phyloP scores from a whole-genome alignment of 2,888 invertebrate species.

The Nematopogon swammerdamellus region DNA sequence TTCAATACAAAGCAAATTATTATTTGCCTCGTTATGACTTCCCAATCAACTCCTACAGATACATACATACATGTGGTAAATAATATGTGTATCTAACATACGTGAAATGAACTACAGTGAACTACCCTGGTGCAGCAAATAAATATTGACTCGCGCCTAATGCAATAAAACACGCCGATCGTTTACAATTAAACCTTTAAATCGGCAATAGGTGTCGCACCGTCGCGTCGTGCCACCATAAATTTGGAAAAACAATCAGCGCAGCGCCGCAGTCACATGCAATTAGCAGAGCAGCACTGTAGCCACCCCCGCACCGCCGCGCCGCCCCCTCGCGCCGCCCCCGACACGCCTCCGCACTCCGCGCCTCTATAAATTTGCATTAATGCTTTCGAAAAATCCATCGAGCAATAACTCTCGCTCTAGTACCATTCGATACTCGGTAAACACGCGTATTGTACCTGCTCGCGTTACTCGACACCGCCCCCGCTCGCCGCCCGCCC shows the following conservation, averaged over 20 bases:
- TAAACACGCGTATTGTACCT: not conserved
- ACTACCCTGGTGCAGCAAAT: no score
- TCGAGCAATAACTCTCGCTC: conserved; percentile 45
- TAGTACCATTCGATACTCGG: conserved; percentile 13
- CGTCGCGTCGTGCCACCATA: conserved; percentile 22
- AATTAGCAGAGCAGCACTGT: conserved; percentile 31
- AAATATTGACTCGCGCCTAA: conserved; percentile 43
- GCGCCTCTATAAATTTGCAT: conserved; percentile 55
- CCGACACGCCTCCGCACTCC: conserved; percentile 17
- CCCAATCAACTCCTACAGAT: no score
- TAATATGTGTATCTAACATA: no score
- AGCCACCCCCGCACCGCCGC: not conserved
- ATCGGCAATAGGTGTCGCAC: conserved; percentile 54
- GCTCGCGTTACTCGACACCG: no score
- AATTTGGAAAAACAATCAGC: conserved; percentile 55
- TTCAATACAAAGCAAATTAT: no score
- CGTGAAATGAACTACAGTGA: no score
- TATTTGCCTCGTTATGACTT: no score
- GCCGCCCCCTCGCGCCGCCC: not conserved
- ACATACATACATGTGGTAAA: no score
- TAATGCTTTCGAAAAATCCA: conserved; percentile 56
- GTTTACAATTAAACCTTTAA: conserved; percentile 57
- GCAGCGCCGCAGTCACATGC: conserved; percentile 42
- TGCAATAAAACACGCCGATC: conserved; percentile 56
- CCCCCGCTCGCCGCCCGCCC: no score